These are phyloP conservation scores for Cremastinae sp. DNA, from an alignment of 2,888 invertebrate species.

Conservation along the genomic window DNA sequence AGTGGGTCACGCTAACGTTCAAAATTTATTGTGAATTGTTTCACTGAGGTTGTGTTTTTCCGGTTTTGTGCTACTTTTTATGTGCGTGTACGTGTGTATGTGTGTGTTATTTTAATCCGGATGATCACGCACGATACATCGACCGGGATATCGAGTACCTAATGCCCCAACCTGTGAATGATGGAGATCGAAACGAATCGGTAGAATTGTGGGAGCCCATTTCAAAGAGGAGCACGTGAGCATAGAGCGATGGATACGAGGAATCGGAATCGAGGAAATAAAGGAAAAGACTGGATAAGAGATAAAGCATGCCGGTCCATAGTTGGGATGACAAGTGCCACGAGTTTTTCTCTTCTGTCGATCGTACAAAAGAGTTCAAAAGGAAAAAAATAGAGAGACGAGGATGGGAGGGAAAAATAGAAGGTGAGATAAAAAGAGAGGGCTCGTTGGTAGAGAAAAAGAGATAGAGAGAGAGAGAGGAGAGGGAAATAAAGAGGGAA, in stretches of 20 bases:
- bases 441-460: slow-evolving; percentile 36
- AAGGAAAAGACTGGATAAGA: slow-evolving; percentile 36
- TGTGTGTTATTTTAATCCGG: slow-evolving; percentile 12
- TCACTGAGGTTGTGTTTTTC: background rate
- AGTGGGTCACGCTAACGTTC: background rate
- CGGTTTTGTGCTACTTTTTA: background rate
- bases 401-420: slow-evolving; percentile 16
- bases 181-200: slow-evolving; percentile 31
- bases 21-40: background rate
- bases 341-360: slow-evolving; percentile 38
- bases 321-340: slow-evolving; percentile 40
- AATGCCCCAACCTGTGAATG: slow-evolving; percentile 9
- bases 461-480: slow-evolving; percentile 7
- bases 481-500: slow-evolving; percentile 5
- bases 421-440: slow-evolving; percentile 10
- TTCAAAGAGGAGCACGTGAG: slow-evolving; percentile 18
- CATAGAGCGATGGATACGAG: slow-evolving; percentile 3
- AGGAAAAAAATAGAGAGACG: slow-evolving; percentile 24
- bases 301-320: slow-evolving; percentile 49
- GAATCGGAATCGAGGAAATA: slow-evolving; percentile 40
- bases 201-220: slow-evolving; percentile 21
- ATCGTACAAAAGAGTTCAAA: slow-evolving; percentile 45
- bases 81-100: too few relatives aligned
- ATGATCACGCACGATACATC: slow-evolving; percentile 17
- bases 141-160: slow-evolving; percentile 8